Percentiles rank a stretch among this genome's conserved stretches.
Evolutionary conservation across 2,888 invertebrate species (phyloP).

Genomic region (Nezara viridula): DNA sequence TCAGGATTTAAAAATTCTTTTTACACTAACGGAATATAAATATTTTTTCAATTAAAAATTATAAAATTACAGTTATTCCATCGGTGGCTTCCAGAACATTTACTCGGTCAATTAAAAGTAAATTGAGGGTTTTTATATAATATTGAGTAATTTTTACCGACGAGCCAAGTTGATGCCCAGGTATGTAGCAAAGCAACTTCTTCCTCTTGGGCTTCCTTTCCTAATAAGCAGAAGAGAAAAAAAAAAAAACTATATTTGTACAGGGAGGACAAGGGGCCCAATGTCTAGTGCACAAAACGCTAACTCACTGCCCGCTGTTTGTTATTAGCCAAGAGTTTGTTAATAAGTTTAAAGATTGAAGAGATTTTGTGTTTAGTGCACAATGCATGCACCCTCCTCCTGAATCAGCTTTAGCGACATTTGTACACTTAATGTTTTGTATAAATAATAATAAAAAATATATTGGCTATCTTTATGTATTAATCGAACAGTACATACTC

Average conservation of each 20-base stretch:
- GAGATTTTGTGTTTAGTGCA: constrained; percentile 57
- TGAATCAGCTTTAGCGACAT: constrained; percentile 58
- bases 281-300: constrained; percentile 56
- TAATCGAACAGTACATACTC: constrained; percentile 56
- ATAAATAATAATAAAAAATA: constrained; percentile 53
- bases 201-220: constrained; percentile 47
- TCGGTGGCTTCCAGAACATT: neutral
- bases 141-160: neutral
- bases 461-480: constrained; percentile 57
- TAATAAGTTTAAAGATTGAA: neutral
- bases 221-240: constrained; percentile 11
- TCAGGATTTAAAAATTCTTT: neutral
- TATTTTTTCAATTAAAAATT: neutral
- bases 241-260: constrained; percentile 26
- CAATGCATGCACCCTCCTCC: constrained; percentile 59
- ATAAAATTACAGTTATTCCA: neutral
- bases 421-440: constrained; percentile 64
- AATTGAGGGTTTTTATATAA: neutral
- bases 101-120: neutral
- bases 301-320: constrained; percentile 56
- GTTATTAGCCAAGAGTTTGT: neutral
- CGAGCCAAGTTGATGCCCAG: neutral
- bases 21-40: neutral
- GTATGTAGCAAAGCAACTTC: constrained; percentile 1
- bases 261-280: constrained; percentile 47